Percentiles rank a stretch among this genome's conserved stretches.
phyloP scores from a whole-genome alignment of 2,113 vertebrate genomes.

The Mugil cephalus region DNA sequence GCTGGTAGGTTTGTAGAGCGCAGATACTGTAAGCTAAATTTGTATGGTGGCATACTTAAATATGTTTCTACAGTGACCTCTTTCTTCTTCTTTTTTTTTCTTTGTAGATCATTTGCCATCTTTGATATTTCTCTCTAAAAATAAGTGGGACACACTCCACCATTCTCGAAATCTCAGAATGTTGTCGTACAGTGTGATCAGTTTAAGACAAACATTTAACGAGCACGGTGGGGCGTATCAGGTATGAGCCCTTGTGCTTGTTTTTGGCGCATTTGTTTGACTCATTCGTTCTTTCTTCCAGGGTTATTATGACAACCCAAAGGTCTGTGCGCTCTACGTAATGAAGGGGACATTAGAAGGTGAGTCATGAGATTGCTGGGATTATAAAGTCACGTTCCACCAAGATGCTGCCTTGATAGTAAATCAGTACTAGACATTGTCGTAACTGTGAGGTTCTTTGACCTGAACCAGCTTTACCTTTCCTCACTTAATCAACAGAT shows the following conservation, averaged over 20 bases:
- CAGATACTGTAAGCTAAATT: slow-evolving; percentile 6
- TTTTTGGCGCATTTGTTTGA: slow-evolving; percentile 1
- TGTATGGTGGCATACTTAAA: slow-evolving; percentile 16
- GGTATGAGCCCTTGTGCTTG: too few species aligned
- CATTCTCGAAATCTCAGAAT: background rate
- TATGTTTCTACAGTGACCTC: slow-evolving; percentile 2
- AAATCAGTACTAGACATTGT: too few species aligned
- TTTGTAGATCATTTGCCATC: background rate
- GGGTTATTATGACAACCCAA: slow-evolving; percentile 99
- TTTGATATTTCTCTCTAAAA: background rate
- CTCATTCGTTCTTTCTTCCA: slow-evolving; percentile 61
- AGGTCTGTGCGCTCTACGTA: slow-evolving; percentile 96
- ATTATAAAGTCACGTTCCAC: background rate
- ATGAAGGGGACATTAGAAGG: slow-evolving; percentile 96
- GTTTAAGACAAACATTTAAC: background rate
- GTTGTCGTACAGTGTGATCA: background rate
- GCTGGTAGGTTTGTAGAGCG: slow-evolving; percentile 18
- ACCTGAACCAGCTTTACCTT: background rate
- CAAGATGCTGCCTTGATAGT: too few species aligned
- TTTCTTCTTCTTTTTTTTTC: slow-evolving; percentile 12
- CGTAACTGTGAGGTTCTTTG: background rate
- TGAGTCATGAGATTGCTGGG: slow-evolving; percentile 75
- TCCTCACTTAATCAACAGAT: slow-evolving; percentile 78
- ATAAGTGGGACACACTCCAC: slow-evolving; percentile 6
- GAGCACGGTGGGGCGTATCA: too few species aligned